Base-by-base conservation (phyloP, 2,888 invertebrate genomes). In the Tigriopus californicus region DNA sequence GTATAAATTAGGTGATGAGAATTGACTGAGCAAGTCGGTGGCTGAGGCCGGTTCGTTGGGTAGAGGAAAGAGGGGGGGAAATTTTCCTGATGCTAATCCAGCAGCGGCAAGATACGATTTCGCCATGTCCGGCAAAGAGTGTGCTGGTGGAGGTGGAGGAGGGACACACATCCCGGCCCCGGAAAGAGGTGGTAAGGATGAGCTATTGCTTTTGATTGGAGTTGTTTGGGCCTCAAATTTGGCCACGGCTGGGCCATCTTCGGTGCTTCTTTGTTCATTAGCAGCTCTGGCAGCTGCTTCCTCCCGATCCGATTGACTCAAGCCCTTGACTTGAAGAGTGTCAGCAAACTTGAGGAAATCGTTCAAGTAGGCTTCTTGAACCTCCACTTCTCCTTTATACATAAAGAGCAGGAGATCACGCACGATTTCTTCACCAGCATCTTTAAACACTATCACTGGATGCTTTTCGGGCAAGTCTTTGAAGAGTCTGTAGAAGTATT, bases 391-490 rank as follows among this genome's bases (percentile, higher is more conserved):
- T 10, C 59, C 59, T 8, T 41, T 25, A 24, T 59, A 59, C 59
- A 59, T 59, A 25, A 59, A 59, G n/a, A 49, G 49, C 11, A 59
- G 41, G 22, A 59, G 25, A 20, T 59, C 59, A 11, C 49, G 25
- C 11, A 59, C 42, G 52, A 59, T 59, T 20, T 59, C 49, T 41
- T 59, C 59, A 22, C 49, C 33, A 15, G 59, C 59, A 25, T 59
- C 59, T 25, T 59, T 59, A 41, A 59, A 59, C 13, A 59, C 59
- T 12, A 59, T 59, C 22, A 59, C 59, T 33, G 59, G 59, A 25
- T 59, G 59, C 52, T 59, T 59, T 25, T 59, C 59, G 22, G 59
- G 59, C 25, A 59, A 41, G 25, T 59, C 59, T 25, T 59, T 59
- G 59, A 59, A 59, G 15, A 59, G 52, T 18, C 59, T 40, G 49